Conservation (phyloP, 2,113 vertebrate species). For the Glaucomys volans region DNA sequence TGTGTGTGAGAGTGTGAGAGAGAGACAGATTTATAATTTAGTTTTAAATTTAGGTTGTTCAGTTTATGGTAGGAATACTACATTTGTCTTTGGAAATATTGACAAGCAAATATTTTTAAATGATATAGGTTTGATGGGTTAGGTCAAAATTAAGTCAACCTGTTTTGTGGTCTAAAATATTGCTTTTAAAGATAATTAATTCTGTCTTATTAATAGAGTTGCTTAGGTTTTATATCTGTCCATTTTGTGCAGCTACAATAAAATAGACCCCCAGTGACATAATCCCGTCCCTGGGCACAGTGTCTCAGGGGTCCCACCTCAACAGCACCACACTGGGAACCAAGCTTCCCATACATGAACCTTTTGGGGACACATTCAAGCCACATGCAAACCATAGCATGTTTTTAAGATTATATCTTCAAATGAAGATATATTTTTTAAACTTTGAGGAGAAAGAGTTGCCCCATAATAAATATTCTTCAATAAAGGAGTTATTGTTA, state of each 20-base stretch:
- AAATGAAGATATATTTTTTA: neutral
- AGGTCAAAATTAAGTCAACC: neutral
- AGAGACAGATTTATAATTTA: neutral
- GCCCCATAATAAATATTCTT: neutral
- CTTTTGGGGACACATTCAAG: neutral
- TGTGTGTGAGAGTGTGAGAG: neutral
- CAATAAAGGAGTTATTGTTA: neutral
- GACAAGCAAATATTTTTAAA: slow-evolving; percentile 7
- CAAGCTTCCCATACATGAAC: neutral
- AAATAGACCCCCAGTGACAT: neutral
- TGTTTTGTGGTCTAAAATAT: neutral
- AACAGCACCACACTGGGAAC: neutral
- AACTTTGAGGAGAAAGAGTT: neutral
- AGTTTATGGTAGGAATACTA: neutral
- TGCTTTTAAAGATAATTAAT: neutral
- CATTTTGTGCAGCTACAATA: neutral
- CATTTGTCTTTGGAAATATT: neutral
- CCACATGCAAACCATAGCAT: neutral
- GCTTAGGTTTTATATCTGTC: neutral
- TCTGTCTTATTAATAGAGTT: neutral
- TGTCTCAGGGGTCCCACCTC: neutral
- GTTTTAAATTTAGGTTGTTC: slow-evolving; percentile 36
- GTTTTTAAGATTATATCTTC: slow-evolving; percentile 31
- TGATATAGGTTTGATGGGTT: neutral
- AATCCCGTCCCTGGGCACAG: neutral